phyloP scores from a whole-genome alignment of 1,140 invertebrate species.

The Ooceraea biroi region DNA sequence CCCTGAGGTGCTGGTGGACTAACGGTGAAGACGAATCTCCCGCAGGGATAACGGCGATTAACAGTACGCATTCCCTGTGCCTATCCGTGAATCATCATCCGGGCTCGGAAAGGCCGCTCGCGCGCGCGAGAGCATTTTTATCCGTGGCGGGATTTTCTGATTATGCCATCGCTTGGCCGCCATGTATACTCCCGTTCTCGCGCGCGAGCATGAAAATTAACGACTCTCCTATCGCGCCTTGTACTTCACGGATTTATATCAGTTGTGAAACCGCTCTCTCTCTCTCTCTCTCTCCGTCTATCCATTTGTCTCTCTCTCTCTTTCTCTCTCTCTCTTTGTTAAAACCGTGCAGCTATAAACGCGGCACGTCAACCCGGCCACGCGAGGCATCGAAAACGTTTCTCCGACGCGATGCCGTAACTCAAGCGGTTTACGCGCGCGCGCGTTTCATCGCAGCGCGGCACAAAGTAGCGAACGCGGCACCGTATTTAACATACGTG shows the following conservation, averaged over 20 bases:
- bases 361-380: conserved; percentile 49
- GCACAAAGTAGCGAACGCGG: conserved; percentile 52
- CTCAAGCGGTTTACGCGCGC: conserved; percentile 27
- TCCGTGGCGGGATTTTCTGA: conserved; percentile 42
- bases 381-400: conserved; percentile 49
- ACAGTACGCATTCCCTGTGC: conserved; percentile 17
- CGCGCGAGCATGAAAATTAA: conserved; percentile 43
- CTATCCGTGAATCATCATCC: conserved; percentile 11
- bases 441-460: conserved; percentile 9
- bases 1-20: background rate
- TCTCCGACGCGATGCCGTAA: conserved; percentile 13
- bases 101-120: background rate
- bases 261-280: too few relatives aligned
- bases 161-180: conserved; percentile 37
- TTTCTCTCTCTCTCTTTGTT: conserved; percentile 11
- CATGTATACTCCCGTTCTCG: conserved; percentile 20
- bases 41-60: conserved; percentile 12
- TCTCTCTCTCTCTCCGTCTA: background rate
- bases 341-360: conserved; percentile 48
- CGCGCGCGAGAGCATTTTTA: conserved; percentile 3
- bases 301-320: background rate
- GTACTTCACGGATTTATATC: conserved; percentile 39
- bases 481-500: conserved; percentile 63
- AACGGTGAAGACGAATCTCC: conserved; percentile 5
- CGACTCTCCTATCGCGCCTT: conserved; percentile 50